These are phyloP conservation scores for Esox lucius DNA, from an alignment of 2,797 vertebrate genomes.

Conservation along the genomic window DNA sequence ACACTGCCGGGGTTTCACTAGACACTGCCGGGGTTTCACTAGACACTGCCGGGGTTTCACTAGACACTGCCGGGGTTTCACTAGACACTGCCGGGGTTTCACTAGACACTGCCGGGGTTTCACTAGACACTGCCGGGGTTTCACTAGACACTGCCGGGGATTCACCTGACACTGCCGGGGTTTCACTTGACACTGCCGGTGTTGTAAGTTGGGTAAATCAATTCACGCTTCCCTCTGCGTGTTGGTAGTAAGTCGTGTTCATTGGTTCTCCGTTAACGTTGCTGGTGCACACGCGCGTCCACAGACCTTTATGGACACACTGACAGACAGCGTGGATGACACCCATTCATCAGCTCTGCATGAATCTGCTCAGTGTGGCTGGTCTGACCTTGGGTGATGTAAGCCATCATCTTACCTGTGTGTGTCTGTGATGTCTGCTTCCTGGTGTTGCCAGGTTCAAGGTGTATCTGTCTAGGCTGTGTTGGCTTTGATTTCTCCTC, in stretches of 20 bases:
- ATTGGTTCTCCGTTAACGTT: background rate
- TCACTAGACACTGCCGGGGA: too few species aligned
- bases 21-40: too few species aligned
- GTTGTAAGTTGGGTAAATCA: background rate
- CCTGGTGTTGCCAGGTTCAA: background rate
- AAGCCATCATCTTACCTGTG: background rate
- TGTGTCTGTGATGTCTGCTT: constrained; percentile 12
- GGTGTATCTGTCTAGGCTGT: background rate
- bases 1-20: too few species aligned
- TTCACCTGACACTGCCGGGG: too few species aligned
- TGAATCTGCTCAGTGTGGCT: background rate
- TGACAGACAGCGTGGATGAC: background rate
- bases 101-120: too few species aligned
- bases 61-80: too few species aligned
- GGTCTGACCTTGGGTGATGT: constrained; percentile 5
- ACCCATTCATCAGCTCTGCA: background rate
- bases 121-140: too few species aligned
- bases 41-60: too few species aligned
- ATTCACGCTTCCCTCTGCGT: background rate
- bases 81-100: too few species aligned
- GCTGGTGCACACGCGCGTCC: background rate
- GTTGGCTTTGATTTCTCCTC: background rate
- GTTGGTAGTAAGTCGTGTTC: background rate
- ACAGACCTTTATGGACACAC: background rate
- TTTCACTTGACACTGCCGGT: background rate